A percentile compares a stretch with the other conserved stretches of the same genome.
These are phyloP conservation scores for Drosophila mimetica DNA, from an alignment of 2,888 invertebrate genomes.

Conservation along the genomic window DNA sequence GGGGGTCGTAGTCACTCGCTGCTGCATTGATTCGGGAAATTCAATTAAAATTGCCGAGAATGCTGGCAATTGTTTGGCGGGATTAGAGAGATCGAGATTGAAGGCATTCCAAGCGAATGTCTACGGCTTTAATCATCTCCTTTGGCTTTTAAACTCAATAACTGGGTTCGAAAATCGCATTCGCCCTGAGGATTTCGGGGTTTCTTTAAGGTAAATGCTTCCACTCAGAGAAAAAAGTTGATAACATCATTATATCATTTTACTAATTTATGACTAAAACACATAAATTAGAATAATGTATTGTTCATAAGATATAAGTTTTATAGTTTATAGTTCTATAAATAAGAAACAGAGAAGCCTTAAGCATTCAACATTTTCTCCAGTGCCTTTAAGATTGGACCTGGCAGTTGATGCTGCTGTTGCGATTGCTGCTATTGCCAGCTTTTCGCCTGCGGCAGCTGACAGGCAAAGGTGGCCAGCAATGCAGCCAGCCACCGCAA, in stretches of 20 bases:
- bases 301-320: too few relatives aligned
- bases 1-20: neutral
- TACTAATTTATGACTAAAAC: too few relatives aligned
- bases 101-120: slow-evolving; percentile 3
- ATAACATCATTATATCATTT: too few relatives aligned
- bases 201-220: neutral
- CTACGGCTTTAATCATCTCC: slow-evolving; percentile 6
- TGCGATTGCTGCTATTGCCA: slow-evolving; percentile 8
- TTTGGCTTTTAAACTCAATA: slow-evolving; percentile 3
- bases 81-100: slow-evolving; percentile 5
- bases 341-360: too few relatives aligned
- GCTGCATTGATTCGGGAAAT: slow-evolving; percentile 31
- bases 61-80: neutral
- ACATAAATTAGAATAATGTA: too few relatives aligned
- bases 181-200: neutral
- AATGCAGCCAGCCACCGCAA: slow-evolving; percentile 26
- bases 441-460: slow-evolving; percentile 22
- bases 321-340: too few relatives aligned
- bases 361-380: neutral
- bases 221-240: neutral
- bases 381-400: neutral
- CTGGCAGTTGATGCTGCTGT: slow-evolving; percentile 6
- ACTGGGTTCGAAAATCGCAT: neutral
- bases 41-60: slow-evolving; percentile 58
- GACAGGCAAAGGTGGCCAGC: slow-evolving; percentile 36